Percentiles rank a stretch among this genome's conserved stretches.
phyloP scores from a whole-genome alignment of 1,140 invertebrate genomes.

The Xylocopa sonorina region DNA sequence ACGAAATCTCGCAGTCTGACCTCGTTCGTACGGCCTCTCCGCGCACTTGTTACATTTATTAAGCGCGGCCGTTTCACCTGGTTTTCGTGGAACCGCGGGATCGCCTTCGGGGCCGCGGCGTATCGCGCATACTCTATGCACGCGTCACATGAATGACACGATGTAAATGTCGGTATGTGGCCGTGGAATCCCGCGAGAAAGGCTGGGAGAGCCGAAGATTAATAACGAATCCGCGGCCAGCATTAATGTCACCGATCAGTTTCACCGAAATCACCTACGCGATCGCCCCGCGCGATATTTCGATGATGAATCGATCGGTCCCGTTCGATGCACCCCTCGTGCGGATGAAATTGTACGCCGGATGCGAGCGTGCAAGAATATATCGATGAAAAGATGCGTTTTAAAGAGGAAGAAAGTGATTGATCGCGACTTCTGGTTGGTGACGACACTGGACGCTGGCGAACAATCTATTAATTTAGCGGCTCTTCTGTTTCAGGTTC shows the following conservation, averaged over 20 bases:
- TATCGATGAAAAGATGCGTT: not conserved
- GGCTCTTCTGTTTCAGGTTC: no score
- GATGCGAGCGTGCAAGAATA: not conserved
- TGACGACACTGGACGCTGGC: no score
- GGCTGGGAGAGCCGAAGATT: constrained; percentile 56
- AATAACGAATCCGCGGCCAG: constrained; percentile 42
- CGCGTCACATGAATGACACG: constrained; percentile 57
- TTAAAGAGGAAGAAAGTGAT: not conserved
- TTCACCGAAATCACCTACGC: constrained; percentile 6
- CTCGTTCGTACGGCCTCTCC: not conserved
- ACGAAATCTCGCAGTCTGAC: no score
- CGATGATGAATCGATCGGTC: not conserved
- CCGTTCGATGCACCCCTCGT: not conserved
- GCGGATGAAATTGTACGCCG: not conserved
- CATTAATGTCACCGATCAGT: constrained; percentile 24
- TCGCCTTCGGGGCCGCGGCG: constrained; percentile 19
- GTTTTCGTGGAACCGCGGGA: constrained; percentile 21
- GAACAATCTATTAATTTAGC: no score
- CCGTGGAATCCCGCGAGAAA: constrained; percentile 61
- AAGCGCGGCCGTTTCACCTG: not conserved
- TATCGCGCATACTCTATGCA: constrained; percentile 35
- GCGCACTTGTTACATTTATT: constrained; percentile 26
- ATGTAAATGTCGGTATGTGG: constrained; percentile 62
- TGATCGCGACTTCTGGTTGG: not conserved
- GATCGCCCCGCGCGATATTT: not conserved